Evolutionary conservation across 2,888 invertebrate genomes (phyloP).

Genomic region (Plebejus anna): DNA sequence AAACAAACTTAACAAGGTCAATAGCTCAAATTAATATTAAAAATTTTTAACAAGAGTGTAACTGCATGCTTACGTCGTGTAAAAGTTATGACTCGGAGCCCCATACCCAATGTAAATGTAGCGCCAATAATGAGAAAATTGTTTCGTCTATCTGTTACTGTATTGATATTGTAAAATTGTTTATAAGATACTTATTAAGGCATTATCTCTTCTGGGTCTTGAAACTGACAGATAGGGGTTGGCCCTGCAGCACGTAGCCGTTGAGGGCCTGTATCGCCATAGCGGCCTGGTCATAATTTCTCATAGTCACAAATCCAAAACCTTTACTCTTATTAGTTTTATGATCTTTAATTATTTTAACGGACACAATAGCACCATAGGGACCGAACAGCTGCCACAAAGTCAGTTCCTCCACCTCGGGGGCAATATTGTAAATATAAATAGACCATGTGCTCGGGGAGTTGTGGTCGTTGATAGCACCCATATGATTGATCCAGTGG

Average conservation of each 20-base stretch:
- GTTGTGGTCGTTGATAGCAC: constrained; percentile 71
- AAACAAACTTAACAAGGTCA: constrained; percentile 80
- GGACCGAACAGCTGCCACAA: constrained; percentile 78
- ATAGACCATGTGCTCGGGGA: constrained; percentile 77
- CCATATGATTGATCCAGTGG: constrained; percentile 77
- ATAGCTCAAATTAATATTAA: constrained; percentile 79
- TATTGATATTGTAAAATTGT: constrained; percentile 74
- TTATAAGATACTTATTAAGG: constrained; percentile 56
- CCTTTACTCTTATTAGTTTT: constrained; percentile 78
- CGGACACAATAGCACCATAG: constrained; percentile 79
- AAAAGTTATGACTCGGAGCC: constrained; percentile 54
- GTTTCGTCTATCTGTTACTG: constrained; percentile 67
- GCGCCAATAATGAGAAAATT: constrained; percentile 65
- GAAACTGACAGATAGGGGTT: constrained; percentile 76
- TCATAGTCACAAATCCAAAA: constrained; percentile 78
- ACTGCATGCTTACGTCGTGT: constrained; percentile 59
- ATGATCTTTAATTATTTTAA: constrained; percentile 78
- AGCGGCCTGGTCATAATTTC: constrained; percentile 77
- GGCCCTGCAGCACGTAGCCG: constrained; percentile 71
- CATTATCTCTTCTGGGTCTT: constrained; percentile 80
- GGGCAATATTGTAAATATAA: constrained; percentile 77
- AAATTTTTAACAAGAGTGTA: constrained; percentile 73
- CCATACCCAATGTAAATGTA: constrained; percentile 59
- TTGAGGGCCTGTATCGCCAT: constrained; percentile 78
- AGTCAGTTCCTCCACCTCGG: constrained; percentile 75